phyloP scores from a whole-genome alignment of 2,797 vertebrate species.

The Heterohyrax brucei region DNA sequence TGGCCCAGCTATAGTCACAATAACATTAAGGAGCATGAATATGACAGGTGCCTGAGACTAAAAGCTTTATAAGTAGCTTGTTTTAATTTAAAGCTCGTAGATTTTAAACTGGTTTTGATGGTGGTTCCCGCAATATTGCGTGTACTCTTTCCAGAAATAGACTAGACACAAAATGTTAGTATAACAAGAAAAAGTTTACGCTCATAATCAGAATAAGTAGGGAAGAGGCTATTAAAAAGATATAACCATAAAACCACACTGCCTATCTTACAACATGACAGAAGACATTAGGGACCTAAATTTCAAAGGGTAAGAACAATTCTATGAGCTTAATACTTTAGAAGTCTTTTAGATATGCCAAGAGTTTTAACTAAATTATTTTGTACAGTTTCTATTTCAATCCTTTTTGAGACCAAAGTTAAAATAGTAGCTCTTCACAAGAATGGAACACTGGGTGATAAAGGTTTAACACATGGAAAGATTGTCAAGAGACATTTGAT shows the following conservation, averaged over 20 bases:
- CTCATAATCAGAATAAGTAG: background rate
- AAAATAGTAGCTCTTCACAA: background rate
- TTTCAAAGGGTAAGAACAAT: background rate
- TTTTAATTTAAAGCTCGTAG: conserved; percentile 32
- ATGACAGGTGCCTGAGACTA: conserved; percentile 33
- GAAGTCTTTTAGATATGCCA: background rate
- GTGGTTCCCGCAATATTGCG: background rate
- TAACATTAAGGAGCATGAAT: conserved; percentile 14
- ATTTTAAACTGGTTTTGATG: conserved; percentile 46
- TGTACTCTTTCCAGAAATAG: background rate
- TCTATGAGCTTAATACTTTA: background rate
- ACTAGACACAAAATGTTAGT: background rate
- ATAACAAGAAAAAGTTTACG: background rate
- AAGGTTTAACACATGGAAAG: background rate
- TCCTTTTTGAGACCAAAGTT: background rate
- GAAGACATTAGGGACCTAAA: background rate
- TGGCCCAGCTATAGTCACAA: background rate
- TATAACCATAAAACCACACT: background rate
- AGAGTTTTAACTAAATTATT: conserved; percentile 8
- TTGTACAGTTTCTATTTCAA: background rate
- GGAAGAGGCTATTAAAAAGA: background rate
- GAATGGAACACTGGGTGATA: background rate
- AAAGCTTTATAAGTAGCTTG: conserved; percentile 50
- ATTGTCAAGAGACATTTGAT: background rate
- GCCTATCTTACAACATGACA: background rate